Evolutionary conservation across 2,113 vertebrate species (phyloP), one percentile per base, ranked within the genome.

Genomic region (Silurus meridionalis): DNA sequence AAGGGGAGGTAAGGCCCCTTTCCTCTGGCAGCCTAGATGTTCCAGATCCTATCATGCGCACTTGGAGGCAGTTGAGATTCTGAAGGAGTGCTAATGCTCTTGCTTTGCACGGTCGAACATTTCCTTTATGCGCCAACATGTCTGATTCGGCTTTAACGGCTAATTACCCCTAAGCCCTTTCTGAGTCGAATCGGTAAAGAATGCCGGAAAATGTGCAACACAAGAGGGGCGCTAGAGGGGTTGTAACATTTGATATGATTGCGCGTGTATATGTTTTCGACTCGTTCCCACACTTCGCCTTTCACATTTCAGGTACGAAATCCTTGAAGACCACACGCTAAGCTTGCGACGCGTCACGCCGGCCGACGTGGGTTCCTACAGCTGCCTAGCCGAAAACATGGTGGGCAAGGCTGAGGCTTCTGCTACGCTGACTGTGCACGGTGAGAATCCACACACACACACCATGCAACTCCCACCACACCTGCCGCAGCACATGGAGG

Each of bases 361-460:
- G 8, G 95, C 95, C 55, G 98, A 99, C 69, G 98, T 96, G 83
- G 98, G 98, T 71, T 97, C 98, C 0, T 99, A 99, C 75, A 98
- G 96, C 67, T 99, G 98, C 83, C 96, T 99, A 81, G 98, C 98
- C 1, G 98, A 99, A 94, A 99, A 99, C 93, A 98, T 99, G 97
- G 97, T 99, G 92, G 98, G 98, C 91, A 99, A 99, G 92, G 96
- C 98, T 0, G 98, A 99, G 92, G 97, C 97, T 0, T 97, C 97
- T 19, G 98, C 97, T 80, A 96, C 96, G 84, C 93, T 99, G 91
- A 99, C 97, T 79, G 97, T 99, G 89, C 98, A 99, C 95, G 97
- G 98, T 99, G 96, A 91, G 93, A 89, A 46, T n/a, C 21, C 50
- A 85, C 69, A 85, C 79, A 71, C 52, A 82, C 55, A 64, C 74